phyloP scores from a whole-genome alignment of 2,888 invertebrate species.

The Cordilura impudica region DNA sequence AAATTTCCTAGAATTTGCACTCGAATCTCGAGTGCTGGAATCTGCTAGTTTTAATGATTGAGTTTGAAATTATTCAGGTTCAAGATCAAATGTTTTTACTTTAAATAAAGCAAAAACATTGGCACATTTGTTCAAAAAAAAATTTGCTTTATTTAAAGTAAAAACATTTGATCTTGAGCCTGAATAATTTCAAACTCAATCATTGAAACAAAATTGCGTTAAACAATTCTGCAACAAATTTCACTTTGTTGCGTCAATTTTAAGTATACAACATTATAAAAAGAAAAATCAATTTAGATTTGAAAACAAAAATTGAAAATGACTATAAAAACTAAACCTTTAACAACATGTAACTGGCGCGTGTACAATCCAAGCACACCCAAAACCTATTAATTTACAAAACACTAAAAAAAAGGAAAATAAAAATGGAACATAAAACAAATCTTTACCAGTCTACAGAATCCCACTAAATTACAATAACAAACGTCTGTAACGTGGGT shows the following conservation, averaged over 20 bases:
- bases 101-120: too few species aligned
- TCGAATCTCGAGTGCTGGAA: too few species aligned
- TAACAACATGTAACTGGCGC: constrained; percentile 40
- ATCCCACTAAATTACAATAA: constrained; percentile 24
- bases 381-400: constrained; percentile 55
- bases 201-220: too few species aligned
- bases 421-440: background rate
- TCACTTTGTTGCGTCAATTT: background rate
- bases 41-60: too few species aligned
- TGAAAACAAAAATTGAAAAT: background rate
- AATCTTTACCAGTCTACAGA: constrained; percentile 35
- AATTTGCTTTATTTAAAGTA: too few species aligned
- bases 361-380: constrained; percentile 53
- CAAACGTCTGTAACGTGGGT: constrained; percentile 23
- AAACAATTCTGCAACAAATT: too few species aligned
- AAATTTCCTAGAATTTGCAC: too few species aligned
- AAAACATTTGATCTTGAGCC: too few species aligned
- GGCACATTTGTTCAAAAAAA: too few species aligned
- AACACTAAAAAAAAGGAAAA: constrained; percentile 21
- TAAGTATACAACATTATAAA: background rate
- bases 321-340: background rate
- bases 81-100: too few species aligned
- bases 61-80: too few species aligned
- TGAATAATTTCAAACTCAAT: too few species aligned
- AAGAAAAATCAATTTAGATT: background rate